phyloP scores from a whole-genome alignment of 2,888 invertebrate species.

The Sisyra nigra region DNA sequence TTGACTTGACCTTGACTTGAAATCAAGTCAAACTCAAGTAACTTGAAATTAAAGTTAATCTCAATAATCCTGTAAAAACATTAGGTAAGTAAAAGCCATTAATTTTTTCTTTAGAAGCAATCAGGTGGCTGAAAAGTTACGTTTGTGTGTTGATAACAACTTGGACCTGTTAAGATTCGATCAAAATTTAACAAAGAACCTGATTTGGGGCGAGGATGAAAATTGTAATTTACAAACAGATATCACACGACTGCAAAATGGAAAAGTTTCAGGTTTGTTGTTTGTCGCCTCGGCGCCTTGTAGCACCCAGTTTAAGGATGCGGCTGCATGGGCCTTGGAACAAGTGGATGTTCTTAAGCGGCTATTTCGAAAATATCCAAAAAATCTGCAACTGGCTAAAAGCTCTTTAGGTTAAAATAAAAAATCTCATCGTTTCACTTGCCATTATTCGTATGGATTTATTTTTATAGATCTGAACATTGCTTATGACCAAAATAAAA shows the following conservation, averaged over 20 bases:
- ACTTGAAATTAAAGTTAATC: too few relatives aligned
- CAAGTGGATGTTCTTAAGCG: conserved; percentile 45
- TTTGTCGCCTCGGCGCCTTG: conserved; percentile 41
- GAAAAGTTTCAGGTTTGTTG: conserved; percentile 41
- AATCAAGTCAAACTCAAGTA: too few relatives aligned
- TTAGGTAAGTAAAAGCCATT: conserved; percentile 7
- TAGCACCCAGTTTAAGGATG: conserved; percentile 32
- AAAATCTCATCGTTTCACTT: neutral
- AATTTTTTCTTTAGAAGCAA: conserved; percentile 35
- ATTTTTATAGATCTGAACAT: conserved; percentile 26
- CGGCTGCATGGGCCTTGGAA: conserved; percentile 36
- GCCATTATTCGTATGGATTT: too few relatives aligned
- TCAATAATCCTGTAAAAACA: too few relatives aligned
- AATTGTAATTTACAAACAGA: conserved; percentile 31
- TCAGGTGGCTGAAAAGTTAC: conserved; percentile 30
- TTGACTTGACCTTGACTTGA: too few relatives aligned
- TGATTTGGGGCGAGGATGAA: conserved; percentile 22
- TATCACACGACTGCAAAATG: conserved; percentile 29
- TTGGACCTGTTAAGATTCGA: conserved; percentile 25
- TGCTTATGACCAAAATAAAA: conserved; percentile 30
- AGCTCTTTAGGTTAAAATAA: neutral
- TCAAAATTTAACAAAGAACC: conserved; percentile 23
- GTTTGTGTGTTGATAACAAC: conserved; percentile 23
- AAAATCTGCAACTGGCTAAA: neutral
- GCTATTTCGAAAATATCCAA: neutral